Conservation (phyloP, 2,888 invertebrate genomes). For the Myopa tessellatipennis region DNA sequence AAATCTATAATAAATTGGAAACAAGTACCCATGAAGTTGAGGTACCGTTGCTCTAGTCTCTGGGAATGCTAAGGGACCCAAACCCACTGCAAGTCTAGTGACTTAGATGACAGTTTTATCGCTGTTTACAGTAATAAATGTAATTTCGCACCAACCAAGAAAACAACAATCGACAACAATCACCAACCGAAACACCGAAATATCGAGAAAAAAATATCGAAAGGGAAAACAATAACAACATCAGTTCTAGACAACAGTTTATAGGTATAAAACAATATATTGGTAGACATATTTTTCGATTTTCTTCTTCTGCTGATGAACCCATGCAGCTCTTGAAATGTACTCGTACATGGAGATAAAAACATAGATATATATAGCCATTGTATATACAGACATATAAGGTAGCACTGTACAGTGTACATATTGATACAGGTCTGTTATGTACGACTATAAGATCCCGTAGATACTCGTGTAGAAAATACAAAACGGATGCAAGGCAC, state of each 20-base stretch:
- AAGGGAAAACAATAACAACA: conserved; percentile 1
- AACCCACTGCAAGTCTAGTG: conserved; percentile 5
- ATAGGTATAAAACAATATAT: neutral
- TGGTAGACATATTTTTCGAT: conserved; percentile 22
- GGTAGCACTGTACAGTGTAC: too few species aligned
- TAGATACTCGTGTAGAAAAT: neutral
- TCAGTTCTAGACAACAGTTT: neutral
- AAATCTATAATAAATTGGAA: conserved; percentile 5
- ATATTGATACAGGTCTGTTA: neutral
- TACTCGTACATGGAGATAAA: neutral
- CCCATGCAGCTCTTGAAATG: conserved; percentile 7
- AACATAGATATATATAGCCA: neutral
- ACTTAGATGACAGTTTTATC: conserved; percentile 51
- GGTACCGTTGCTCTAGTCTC: neutral
- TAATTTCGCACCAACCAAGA: conserved; percentile 48
- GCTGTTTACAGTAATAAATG: conserved; percentile 53
- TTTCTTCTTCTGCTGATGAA: neutral
- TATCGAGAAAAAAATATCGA: conserved; percentile 12
- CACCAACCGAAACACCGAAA: neutral
- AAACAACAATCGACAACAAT: neutral
- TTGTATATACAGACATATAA: too few species aligned
- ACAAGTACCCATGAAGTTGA: neutral
- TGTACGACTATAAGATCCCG: neutral
- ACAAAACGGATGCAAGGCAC: neutral
- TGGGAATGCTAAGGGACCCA: conserved; percentile 16